A percentile compares a stretch with the other conserved stretches of the same genome.
These are phyloP conservation scores for Morus bassanus DNA, from an alignment of 2,797 vertebrate species.

Conservation along the genomic window DNA sequence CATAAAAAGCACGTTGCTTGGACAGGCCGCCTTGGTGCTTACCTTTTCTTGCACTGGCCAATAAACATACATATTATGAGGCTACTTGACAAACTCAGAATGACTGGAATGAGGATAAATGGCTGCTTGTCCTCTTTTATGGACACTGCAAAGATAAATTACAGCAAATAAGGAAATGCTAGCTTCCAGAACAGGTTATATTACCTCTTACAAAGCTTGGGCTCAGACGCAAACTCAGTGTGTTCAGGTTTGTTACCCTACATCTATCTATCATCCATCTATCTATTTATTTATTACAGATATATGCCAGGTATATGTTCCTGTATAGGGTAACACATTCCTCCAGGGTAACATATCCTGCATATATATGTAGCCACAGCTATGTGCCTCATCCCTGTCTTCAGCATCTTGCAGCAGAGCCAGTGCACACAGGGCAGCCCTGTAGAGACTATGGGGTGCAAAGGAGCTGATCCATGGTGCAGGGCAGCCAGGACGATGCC, in stretches of 20 bases:
- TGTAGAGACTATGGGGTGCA: not conserved
- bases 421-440: rapidly evolving
- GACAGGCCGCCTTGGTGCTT: not conserved
- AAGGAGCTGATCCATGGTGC: not conserved
- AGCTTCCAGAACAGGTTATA: not conserved
- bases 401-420: not conserved
- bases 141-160: constrained; percentile 24
- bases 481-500: not conserved
- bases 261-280: too few species aligned
- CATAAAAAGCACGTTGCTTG: not conserved
- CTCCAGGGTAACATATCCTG: not conserved
- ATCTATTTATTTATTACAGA: not conserved
- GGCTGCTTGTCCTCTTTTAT: constrained; percentile 26
- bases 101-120: constrained; percentile 38
- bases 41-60: constrained; percentile 55
- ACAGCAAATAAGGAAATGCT: not conserved
- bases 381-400: not conserved
- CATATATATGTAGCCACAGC: not conserved
- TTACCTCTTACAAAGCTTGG: not conserved
- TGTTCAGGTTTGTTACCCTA: not conserved
- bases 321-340: not conserved
- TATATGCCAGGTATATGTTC: not conserved
- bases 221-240: not conserved
- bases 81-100: constrained; percentile 28
- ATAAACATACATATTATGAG: constrained; percentile 20